phyloP scores from a whole-genome alignment of 2,797 vertebrate species.

The Tachyglossus aculeatus region DNA sequence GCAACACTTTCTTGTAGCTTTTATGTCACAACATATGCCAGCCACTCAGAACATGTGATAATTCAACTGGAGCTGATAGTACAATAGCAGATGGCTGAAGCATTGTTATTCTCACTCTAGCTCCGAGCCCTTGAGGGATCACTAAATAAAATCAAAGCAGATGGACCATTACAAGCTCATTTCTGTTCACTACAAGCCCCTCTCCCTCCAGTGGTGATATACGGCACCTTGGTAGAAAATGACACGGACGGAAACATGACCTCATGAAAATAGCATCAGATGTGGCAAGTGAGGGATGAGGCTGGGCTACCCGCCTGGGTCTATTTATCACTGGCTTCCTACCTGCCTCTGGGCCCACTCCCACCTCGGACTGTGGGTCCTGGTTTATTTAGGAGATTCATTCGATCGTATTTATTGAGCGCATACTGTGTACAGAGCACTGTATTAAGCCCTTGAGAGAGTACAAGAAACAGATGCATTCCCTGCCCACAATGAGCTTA shows the following conservation, averaged over 20 bases:
- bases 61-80: slow-evolving; percentile 90
- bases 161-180: slow-evolving; percentile 90
- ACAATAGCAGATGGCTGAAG: slow-evolving; percentile 93
- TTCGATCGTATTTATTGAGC: no score
- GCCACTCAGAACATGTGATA: slow-evolving; percentile 91
- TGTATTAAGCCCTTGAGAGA: no score
- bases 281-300: slow-evolving; percentile 69
- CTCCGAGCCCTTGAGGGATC: slow-evolving; percentile 88
- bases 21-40: slow-evolving; percentile 98
- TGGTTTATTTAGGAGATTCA: no score
- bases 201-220: slow-evolving; percentile 74
- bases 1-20: slow-evolving; percentile 94
- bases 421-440: no score
- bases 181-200: slow-evolving; percentile 90
- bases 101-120: slow-evolving; percentile 95
- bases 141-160: slow-evolving; percentile 98
- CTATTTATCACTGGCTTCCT: slow-evolving; percentile 67
- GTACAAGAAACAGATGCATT: no score
- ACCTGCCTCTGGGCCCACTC: no score
- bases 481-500: no score
- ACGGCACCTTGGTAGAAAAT: slow-evolving; percentile 75
- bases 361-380: no score
- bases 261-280: slow-evolving; percentile 71
- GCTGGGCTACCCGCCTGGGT: slow-evolving; percentile 50
- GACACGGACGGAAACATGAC: slow-evolving; percentile 70